Conservation (phyloP, 2,888 invertebrate species). For the Myopa tessellatipennis region DNA sequence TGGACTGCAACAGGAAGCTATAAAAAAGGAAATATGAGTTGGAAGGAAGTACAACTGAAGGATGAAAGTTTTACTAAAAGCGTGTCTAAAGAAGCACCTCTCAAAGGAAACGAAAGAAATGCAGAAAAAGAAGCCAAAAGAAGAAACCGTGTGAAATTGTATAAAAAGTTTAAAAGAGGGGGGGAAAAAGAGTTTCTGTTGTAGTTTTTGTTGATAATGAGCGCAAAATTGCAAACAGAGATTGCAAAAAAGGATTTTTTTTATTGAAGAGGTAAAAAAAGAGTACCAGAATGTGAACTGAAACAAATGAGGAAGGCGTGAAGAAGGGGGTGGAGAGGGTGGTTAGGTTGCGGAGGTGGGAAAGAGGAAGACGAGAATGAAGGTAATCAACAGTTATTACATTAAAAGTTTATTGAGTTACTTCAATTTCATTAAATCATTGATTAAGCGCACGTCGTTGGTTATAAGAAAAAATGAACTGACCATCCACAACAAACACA, state of each 20-base stretch:
- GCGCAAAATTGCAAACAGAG: neutral
- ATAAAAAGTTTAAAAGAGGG: neutral
- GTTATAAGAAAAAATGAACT: neutral
- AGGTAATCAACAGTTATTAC: neutral
- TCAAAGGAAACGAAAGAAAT: too few relatives aligned
- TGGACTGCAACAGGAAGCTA: constrained; percentile 28
- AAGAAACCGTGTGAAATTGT: constrained; percentile 2
- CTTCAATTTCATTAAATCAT: constrained; percentile 8
- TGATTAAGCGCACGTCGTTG: constrained; percentile 21
- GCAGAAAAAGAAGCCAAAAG: neutral
- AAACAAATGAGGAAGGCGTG: too few relatives aligned
- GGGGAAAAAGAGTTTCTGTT: neutral
- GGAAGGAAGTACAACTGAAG: neutral
- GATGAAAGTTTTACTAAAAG: neutral
- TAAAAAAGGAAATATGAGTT: constrained; percentile 10
- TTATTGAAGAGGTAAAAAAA: too few relatives aligned
- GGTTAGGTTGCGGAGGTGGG: neutral
- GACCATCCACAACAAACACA: constrained; percentile 22
- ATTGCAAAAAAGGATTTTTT: neutral
- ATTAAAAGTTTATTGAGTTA: constrained; percentile 30
- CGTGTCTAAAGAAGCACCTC: neutral
- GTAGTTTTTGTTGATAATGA: neutral
- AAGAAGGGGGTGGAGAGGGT: too few relatives aligned
- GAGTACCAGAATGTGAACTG: too few relatives aligned
- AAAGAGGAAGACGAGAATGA: neutral